Evolutionary conservation across 2,888 invertebrate species (phyloP).

Genomic region (Rhynchonema sp.): DNA sequence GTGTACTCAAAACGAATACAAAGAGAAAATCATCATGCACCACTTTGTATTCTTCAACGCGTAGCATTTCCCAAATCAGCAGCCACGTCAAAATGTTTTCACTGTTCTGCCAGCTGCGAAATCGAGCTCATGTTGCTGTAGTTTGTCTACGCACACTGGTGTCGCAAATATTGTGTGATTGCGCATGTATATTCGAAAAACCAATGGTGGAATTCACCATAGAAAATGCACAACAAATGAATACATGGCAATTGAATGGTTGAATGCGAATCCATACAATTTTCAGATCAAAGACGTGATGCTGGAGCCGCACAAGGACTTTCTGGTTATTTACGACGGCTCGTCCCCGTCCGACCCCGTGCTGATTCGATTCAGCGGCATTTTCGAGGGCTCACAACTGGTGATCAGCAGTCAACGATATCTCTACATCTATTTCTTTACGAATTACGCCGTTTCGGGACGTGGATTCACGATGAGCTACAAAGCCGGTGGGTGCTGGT

Average conservation of each 20-base stretch:
- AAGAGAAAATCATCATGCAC: too few relatives aligned
- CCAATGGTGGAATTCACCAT: too few relatives aligned
- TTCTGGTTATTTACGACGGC: constrained; percentile 72
- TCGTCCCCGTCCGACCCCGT: constrained; percentile 62
- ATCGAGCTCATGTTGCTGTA: too few relatives aligned
- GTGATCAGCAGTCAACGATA: constrained; percentile 74
- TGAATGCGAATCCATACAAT: too few relatives aligned
- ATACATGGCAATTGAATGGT: too few relatives aligned
- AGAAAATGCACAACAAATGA: too few relatives aligned
- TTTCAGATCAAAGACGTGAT: constrained; percentile 28
- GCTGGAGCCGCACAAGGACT: constrained; percentile 42
- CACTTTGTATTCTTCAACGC: too few relatives aligned
- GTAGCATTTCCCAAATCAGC: too few relatives aligned
- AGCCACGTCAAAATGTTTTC: too few relatives aligned
- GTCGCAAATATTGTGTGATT: background rate
- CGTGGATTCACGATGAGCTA: constrained; percentile 76
- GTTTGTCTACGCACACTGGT: background rate
- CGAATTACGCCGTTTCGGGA: constrained; percentile 50
- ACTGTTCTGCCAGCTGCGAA: too few relatives aligned
- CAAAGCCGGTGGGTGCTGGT: constrained; percentile 45
- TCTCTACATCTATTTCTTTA: constrained; percentile 74
- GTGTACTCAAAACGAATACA: too few relatives aligned
- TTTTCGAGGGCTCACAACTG: constrained; percentile 44
- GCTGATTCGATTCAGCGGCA: constrained; percentile 40
- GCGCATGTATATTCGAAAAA: too few relatives aligned